These are phyloP conservation scores for Euzophera pinguis DNA, from an alignment of 2,888 invertebrate genomes.

Conservation along the genomic window DNA sequence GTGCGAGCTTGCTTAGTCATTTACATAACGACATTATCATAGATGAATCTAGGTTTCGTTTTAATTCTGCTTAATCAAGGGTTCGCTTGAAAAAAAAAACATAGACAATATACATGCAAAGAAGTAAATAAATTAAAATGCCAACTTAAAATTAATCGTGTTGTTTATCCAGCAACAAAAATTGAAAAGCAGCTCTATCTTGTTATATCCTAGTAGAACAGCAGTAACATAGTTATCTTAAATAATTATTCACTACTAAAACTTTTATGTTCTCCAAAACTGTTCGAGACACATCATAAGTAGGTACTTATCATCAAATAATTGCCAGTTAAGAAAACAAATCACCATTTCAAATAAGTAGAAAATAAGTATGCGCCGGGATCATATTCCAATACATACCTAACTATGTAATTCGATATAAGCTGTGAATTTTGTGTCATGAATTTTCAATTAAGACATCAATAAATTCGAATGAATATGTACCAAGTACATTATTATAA, in stretches of 20 bases:
- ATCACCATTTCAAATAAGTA: too few species aligned
- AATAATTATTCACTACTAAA: too few species aligned
- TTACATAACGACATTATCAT: background rate
- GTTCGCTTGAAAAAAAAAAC: background rate
- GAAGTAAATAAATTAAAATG: background rate
- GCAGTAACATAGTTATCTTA: too few species aligned
- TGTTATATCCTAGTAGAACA: too few species aligned
- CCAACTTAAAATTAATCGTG: too few species aligned
- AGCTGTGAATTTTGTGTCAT: conserved; percentile 7
- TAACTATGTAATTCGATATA: background rate
- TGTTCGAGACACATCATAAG: too few species aligned
- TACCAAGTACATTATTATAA: too few species aligned
- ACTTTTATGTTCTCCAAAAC: too few species aligned
- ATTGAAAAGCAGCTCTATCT: background rate
- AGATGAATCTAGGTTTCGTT: background rate
- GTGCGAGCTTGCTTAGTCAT: conserved; percentile 3
- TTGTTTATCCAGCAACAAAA: background rate
- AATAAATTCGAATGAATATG: background rate
- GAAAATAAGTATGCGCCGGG: too few species aligned
- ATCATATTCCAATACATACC: too few species aligned
- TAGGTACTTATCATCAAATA: too few species aligned
- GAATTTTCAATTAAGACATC: background rate
- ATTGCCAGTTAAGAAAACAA: too few species aligned
- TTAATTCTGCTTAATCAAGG: background rate
- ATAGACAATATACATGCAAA: background rate